Percentiles rank a stretch among this genome's conserved stretches.
Conservation (phyloP, 2,888 invertebrate genomes). For the Agrotis puta region DNA sequence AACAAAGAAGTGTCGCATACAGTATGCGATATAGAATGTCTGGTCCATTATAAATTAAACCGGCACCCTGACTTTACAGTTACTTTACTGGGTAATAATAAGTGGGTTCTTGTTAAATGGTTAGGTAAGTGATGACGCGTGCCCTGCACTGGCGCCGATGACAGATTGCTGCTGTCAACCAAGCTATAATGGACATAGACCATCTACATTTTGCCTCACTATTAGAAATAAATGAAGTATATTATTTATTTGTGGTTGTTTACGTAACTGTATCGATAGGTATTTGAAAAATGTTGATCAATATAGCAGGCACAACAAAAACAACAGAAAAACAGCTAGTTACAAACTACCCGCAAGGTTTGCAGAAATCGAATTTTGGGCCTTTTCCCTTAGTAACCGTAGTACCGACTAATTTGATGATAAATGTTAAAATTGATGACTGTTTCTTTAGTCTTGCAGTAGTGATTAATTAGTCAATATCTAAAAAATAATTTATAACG, state of each 20-base stretch:
- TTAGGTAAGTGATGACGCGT: constrained; percentile 59
- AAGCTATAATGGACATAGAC: constrained; percentile 25
- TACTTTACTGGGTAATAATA: constrained; percentile 48
- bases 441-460: not conserved
- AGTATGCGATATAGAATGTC: constrained; percentile 26
- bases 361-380: too few relatives aligned
- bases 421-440: not conserved
- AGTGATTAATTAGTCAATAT: not conserved
- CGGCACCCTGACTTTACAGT: constrained; percentile 35
- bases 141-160: constrained; percentile 47
- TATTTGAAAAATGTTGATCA: too few relatives aligned
- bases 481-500: not conserved
- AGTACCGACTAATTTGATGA: not conserved
- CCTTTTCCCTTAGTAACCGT: constrained; percentile 3
- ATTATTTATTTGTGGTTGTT: constrained; percentile 4
- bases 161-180: constrained; percentile 49
- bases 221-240: constrained; percentile 3
- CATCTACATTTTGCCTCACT: not conserved
- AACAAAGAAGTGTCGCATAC: constrained; percentile 39
- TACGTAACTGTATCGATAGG: not conserved
- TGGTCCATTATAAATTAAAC: constrained; percentile 55
- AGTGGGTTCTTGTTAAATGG: constrained; percentile 57
- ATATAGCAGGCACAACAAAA: not conserved
- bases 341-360: too few relatives aligned
- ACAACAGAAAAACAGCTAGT: not conserved